Base-by-base conservation (phyloP, 1,140 invertebrate genomes). In the Parapsyche elsis region DNA sequence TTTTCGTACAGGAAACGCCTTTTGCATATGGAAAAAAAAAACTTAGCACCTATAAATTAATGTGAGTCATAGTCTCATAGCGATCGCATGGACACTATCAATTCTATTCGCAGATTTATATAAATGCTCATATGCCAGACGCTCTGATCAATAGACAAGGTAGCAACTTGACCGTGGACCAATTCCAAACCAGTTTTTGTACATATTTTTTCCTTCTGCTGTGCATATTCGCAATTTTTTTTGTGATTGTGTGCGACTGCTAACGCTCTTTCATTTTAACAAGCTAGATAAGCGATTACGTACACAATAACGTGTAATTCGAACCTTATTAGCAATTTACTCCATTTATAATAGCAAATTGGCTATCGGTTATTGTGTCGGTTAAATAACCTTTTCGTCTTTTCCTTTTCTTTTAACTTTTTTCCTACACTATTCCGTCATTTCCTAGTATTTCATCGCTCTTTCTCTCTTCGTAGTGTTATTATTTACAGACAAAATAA, bases 81-180 rank as follows among this genome's bases (percentile, higher is more conserved):
- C 16, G 16, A 38, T 38, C 30, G 7, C 30, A 38, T 38, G 1
- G 57, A 9, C 12, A n/a, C 21, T 61, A 61, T 61, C 57, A 21
- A 61, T 67, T 67, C 64, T 9, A 12, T 67, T 12, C 21, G 23
- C 14, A 21, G 23, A 26, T 67, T 67, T 67, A 67, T 67, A 67
- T 67, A 67, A 67, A 67, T n/a, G 64, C 24, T 67, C 64, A 9
- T 67, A 26, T 30, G 23, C 64, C 24, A 67, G 64, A 67, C 64
- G 24, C 9, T 61, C 9, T 0, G 64, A 67, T 67, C 64, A 67
- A 24, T 67, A 67, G 38, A 49, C 61, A 79, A 70, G 77, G 77
- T 59, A 70, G 76, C 76, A 16, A 53, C 38, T 71, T 79, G 77
- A 57, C 77, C 77, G 67, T 79, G 77, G 59, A 79, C 77, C 46